Evolutionary conservation across 2,888 invertebrate species (phyloP), one percentile per base, ranked within the genome.

Genomic region (Habroteleia sp.): DNA sequence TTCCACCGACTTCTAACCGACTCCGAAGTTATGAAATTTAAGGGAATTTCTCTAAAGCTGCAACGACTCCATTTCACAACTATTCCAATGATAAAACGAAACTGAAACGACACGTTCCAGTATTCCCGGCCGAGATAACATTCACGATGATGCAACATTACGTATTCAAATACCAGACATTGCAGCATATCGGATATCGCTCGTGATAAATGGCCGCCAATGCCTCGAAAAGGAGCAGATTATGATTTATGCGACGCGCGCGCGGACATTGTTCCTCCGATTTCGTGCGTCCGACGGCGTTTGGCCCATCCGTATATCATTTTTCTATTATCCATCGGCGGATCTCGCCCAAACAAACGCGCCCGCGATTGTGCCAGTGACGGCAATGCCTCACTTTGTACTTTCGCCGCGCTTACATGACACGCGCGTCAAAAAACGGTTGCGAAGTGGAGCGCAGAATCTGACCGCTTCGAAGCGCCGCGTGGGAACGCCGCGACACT

Each of bases 401-500:
- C 73, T 73, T 73, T 73, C 73, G 73, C 73, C 16, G n/a, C 25
- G 25, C n/a, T 41, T 44, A 35, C 58, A 54, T 42, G 65, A 60
- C 73, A 66, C 50, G 37, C 50, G 16, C 20, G 73, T 42, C 29
- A 46, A 66, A 63, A 73, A 73, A 69, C 25, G 2, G 23, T 17
- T 1, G 8, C 31, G 14, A 73, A 58, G 58, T 73, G 41, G 65
- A 73, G 58, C 72, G 58, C 50, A 41, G 44, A 39, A 60, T 69
- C 58, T 33, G 48, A 35, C 58, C 44, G 54, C 13, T 29, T 33
- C 63, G 56, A 60, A 44, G 44, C 44, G 33, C 56, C 44, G 52
- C 66, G 73, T 66, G 73, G 65, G 65, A 73, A 73, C 60, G 50
- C 3, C 73, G 52, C 52, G 60, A 54, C 65, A 52, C 73, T 33